Conservation (phyloP, 1,140 invertebrate species). For the Caenorhabditis inopinata region DNA sequence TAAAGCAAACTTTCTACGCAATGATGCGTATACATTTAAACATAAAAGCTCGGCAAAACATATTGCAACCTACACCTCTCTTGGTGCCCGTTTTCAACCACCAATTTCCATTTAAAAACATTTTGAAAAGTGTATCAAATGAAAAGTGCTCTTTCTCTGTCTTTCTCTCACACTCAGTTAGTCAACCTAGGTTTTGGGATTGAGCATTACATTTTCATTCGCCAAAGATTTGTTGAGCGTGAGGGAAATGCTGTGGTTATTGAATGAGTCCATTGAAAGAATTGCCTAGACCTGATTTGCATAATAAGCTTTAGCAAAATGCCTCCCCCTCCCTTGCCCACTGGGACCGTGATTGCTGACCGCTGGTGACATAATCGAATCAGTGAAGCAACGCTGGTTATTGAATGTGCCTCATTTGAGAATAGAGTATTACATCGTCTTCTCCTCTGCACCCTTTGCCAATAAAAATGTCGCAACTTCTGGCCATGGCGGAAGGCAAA, state of each 20-base stretch:
- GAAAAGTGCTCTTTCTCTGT: constrained; percentile 6
- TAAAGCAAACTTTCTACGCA: too few species aligned
- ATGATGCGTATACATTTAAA: not conserved
- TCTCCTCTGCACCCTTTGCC: not conserved
- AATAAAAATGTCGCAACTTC: constrained; percentile 29
- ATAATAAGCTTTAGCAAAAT: constrained; percentile 44
- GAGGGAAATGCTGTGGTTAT: constrained; percentile 28
- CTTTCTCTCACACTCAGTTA: not conserved
- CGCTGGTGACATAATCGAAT: constrained; percentile 33
- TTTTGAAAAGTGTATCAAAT: constrained; percentile 31
- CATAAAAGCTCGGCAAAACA: not conserved
- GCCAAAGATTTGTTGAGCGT: constrained; percentile 32
- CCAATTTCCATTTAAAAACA: constrained; percentile 27
- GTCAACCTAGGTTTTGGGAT: not conserved
- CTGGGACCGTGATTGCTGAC: constrained; percentile 44
- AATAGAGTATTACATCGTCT: constrained; percentile 31
- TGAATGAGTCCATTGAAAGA: constrained; percentile 34
- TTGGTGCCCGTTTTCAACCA: not conserved
- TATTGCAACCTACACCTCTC: constrained; percentile 23
- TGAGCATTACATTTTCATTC: constrained; percentile 25
- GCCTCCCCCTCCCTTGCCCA: constrained; percentile 14
- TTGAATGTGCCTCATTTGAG: constrained; percentile 32
- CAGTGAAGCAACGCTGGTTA: constrained; percentile 33
- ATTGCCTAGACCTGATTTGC: constrained; percentile 40
- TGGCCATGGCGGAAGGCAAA: constrained; percentile 11